Evolutionary conservation across 2,797 vertebrate species (phyloP), one percentile per base, ranked within the genome.

Genomic region (Benthosema pterotum): DNA sequence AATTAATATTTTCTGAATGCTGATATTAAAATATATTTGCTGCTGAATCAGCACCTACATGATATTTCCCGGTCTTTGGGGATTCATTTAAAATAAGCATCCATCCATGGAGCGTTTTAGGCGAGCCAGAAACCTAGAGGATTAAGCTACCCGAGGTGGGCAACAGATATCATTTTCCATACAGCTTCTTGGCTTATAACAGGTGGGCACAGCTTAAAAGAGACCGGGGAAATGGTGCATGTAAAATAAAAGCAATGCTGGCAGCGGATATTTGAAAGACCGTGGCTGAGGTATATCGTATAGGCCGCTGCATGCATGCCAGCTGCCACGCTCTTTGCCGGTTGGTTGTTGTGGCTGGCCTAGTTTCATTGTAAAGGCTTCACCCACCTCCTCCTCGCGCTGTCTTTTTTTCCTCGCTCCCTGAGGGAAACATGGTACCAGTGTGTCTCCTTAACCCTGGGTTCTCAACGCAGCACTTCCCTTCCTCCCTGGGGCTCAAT

Each of bases 301-400:
- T 38, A 38, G 32, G 11, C 54, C 65, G 69, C 67, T 76, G 69
- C 63, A 75, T 25, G 2, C n/a, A 32, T 65, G 78, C 70, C 57
- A 57, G n/a, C 84, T 82, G 82, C 84, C 80, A 87, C 79, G 79
- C 69, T 80, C 61, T 69, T 80, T 77, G 9, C 69, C 56, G 71
- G 68, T 64, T 83, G 72, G 74, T 84, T 86, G 85, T 87, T 85
- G 89, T 13, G 81, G 71, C 77, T 89, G 88, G 80, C 88, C 88
- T 89, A 90, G 76, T 87, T 90, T 86, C 68, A 78, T 77, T 63
- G 72, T 71, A 67, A 80, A 85, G 76, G 70, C 70, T 79, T 67
- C 65, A 63, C 77, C 82, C 79, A 84, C 78, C 83, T 83, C 78
- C 83, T 83, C 82, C 79, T 83, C 80, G 64, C 74, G 69, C 74